Evolutionary conservation across 2,888 invertebrate species (phyloP), one percentile per base, ranked within the genome.

Genomic region (Cylloceria caligata): DNA sequence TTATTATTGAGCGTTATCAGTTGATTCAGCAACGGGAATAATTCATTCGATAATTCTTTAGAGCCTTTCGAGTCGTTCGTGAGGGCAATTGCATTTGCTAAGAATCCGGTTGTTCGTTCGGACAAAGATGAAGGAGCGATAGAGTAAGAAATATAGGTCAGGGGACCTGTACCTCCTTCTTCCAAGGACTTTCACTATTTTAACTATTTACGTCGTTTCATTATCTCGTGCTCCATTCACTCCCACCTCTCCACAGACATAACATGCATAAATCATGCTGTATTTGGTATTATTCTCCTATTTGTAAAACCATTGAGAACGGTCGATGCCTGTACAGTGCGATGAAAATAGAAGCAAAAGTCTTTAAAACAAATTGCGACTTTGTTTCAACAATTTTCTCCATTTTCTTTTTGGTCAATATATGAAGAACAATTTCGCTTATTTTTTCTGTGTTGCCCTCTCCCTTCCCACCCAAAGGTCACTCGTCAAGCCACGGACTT

Each of bases 61-160:
- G 16, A 30, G 16, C 13, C 27, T 30, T 30, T 27, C 30, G 30
- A 30, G 55, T 30, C 30, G 30, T 2, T 57, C 27, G n/a, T 0
- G 6, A 57, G 4, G 30, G 30, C 30, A 30, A 57, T 30, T 24
- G 11, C 55, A 34, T 60, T 57, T 60, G 30, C 60, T 34, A 11
- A n/a, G 60, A 60, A 4, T 60, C 34, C 30, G 57, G 30, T 34
- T 34, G 34, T 60, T 34, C 19, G 7, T 9, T 60, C 24, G 52
- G n/a, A n/a, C n/a, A n/a, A n/a, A 16, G 16, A 60, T 34, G 36
- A 60, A 60, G 60, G 16, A 16, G 34, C n/a, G 16, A 30, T 34
- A 65, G 24, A n/a, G n/a, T 19, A 42, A 71, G 64, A 73, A 82
- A 82, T 65, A 82, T 79, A 79, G 82, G 82, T 82, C 79, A 78